Conservation (phyloP, 2,797 vertebrate genomes). For the Gymnothorax reevesii region DNA sequence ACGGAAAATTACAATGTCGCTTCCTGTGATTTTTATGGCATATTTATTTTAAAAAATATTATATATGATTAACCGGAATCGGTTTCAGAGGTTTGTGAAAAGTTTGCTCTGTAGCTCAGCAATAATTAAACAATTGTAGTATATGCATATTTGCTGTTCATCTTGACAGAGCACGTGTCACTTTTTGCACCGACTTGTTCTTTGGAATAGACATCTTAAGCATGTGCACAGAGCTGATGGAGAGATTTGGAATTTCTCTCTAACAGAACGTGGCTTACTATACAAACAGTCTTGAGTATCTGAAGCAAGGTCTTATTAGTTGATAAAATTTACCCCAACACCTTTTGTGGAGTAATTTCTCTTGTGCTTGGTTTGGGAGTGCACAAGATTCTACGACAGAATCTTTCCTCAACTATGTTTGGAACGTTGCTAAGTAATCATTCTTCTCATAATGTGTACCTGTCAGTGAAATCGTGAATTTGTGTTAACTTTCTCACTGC, state of each 20-base stretch:
- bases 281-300: background rate
- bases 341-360: background rate
- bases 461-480: too few relatives aligned
- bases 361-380: background rate
- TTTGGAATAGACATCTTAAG: background rate
- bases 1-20: background rate
- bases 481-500: too few relatives aligned
- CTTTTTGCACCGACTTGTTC: background rate
- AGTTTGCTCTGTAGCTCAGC: background rate
- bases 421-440: too few relatives aligned
- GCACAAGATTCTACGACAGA: too few relatives aligned
- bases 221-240: background rate
- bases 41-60: too few relatives aligned
- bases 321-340: background rate
- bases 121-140: background rate
- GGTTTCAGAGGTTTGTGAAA: background rate
- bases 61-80: too few relatives aligned
- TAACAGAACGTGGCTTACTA: background rate
- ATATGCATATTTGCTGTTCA: background rate
- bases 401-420: too few relatives aligned
- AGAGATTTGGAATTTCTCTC: background rate
- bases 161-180: background rate
- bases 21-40: too few relatives aligned
- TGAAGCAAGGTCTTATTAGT: background rate
- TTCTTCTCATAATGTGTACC: too few relatives aligned